Evolutionary conservation across 2,797 vertebrate species (phyloP).

Genomic region (Pristis pectinata): DNA sequence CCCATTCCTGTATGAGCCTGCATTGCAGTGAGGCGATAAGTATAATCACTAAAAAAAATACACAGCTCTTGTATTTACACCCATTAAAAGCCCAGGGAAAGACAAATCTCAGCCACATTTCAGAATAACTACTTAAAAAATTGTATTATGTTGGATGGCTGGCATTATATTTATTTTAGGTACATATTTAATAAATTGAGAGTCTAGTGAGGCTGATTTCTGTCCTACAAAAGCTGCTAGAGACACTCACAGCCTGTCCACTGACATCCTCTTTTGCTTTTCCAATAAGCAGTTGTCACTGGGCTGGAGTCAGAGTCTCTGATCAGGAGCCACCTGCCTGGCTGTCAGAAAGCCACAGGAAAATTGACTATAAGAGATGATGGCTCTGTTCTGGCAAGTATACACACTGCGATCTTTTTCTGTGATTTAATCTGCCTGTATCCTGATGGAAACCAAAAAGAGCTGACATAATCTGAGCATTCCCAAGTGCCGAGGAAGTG

Average conservation of each 20-base stretch:
- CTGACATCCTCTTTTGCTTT: slow-evolving; percentile 17
- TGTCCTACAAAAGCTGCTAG: background rate
- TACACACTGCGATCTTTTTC: background rate
- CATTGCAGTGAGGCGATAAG: background rate
- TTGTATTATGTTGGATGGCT: background rate
- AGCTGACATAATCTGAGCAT: background rate
- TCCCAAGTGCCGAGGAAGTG: background rate
- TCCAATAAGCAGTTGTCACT: background rate
- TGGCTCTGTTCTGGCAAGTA: background rate
- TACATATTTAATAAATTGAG: background rate
- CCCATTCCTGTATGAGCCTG: background rate
- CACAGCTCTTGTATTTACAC: background rate
- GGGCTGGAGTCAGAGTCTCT: background rate
- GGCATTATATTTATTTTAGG: background rate
- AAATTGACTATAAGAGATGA: background rate
- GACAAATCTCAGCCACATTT: too few species aligned
- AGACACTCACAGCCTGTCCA: background rate
- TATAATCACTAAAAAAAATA: background rate
- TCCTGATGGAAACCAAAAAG: slow-evolving; percentile 12
- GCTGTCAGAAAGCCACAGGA: background rate
- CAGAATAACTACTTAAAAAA: background rate
- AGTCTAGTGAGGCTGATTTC: background rate
- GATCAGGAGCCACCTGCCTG: too few species aligned
- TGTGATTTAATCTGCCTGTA: background rate
- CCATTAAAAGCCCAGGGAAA: background rate